Base-by-base conservation (phyloP, 1,140 invertebrate species). In the Sycobia sp. region DNA sequence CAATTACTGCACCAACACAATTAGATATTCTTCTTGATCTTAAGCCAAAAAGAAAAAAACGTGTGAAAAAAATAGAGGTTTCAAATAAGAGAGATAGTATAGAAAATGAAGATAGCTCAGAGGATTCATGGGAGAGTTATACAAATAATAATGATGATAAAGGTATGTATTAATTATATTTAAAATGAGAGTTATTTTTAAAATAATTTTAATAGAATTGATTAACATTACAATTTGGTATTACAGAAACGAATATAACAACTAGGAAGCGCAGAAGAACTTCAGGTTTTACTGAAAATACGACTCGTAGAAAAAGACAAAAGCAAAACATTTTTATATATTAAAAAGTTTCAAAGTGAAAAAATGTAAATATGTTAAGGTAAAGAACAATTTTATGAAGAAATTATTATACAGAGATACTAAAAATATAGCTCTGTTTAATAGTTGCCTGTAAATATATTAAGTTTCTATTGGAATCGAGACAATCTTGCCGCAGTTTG, bases 311-410 rank as follows among this genome's bases (percentile, higher is more conserved):
- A 13, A 32, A 11, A 14, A 44, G 32, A 9, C 13, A 18, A 14
- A 57, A 32, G 29, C 43, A 46, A 13, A 57, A 57, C 34, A 57
- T 46, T 8, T 44, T 55, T 39, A 34, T 46, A 57, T 11, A 22
- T 22, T 46, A 23, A 46, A 36, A 27, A 41, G 11, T 43, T 25
- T n/a, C n/a, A n/a, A n/a, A n/a, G n/a, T n/a, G n/a, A n/a, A n/a
- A n/a, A n/a, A n/a, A n/a, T n/a, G n/a, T n/a, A n/a, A n/a, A n/a
- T n/a, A n/a, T 38, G n/a, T 39, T 22, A 44, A 44, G 7, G 41
- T 20, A 13, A 5, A 43, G 7, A 29, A 10, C 20, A 7, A 18
- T 27, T 5, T 29, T 18, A 38, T n/a, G 11, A 18, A 8, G 29
- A 55, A 27, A 54, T 16, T 14, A 14, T 38, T n/a, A 25, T 13